These are phyloP conservation scores for Doris montereyensis DNA, from an alignment of 2,888 invertebrate genomes.

Conservation along the genomic window DNA sequence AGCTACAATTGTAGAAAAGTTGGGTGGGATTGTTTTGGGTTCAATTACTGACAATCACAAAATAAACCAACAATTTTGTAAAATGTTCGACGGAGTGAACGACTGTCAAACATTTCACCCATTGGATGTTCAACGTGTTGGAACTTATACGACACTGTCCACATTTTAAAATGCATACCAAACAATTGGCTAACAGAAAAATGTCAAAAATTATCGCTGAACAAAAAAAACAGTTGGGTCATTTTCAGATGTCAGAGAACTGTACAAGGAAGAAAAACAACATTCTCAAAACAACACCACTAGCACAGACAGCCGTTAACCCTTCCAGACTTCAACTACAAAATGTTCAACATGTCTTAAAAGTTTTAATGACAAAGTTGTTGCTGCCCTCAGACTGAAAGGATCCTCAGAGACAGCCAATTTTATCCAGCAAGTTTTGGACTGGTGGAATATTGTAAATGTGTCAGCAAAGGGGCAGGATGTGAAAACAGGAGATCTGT, in stretches of 20 bases:
- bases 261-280: neutral
- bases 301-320: neutral
- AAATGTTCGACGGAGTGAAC: neutral
- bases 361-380: neutral
- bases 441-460: neutral
- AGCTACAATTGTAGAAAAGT: neutral
- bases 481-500: neutral
- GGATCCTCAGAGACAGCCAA: neutral
- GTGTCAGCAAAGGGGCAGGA: neutral
- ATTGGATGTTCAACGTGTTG: neutral
- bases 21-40: slow-evolving; percentile 4
- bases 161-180: slow-evolving; percentile 12
- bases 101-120: neutral
- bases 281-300: neutral
- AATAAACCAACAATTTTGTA: slow-evolving; percentile 16
- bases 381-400: neutral
- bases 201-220: neutral
- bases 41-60: slow-evolving; percentile 30
- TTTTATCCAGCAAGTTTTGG: neutral
- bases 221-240: neutral
- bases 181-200: slow-evolving; percentile 32
- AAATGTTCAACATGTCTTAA: neutral
- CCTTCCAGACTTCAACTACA: neutral
- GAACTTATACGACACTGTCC: slow-evolving; percentile 18
- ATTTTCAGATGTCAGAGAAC: neutral